A percentile compares a stretch with the other conserved stretches of the same genome.
These are phyloP conservation scores for Actinernus sp. DNA, from an alignment of 92 coral and sea anemone genomes.

Conservation along the genomic window DNA sequence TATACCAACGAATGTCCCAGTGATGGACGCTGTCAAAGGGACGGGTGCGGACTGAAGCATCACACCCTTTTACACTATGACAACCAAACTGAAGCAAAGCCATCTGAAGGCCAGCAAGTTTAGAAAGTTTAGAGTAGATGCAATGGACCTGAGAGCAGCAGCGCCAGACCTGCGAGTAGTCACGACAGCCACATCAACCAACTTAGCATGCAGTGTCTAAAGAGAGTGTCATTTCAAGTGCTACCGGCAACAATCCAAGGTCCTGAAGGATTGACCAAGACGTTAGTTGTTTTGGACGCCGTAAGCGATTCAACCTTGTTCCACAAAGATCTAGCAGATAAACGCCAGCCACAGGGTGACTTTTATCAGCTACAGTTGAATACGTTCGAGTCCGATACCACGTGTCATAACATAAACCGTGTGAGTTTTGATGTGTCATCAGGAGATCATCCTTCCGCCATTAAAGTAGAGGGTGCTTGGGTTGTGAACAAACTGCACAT, in stretches of 20 bases:
- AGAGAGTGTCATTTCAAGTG: slow-evolving; percentile 15
- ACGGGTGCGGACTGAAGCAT: slow-evolving; percentile 15
- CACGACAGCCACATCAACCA: slow-evolving; percentile 11
- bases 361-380: slow-evolving; percentile 7
- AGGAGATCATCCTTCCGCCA: slow-evolving; percentile 24
- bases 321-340: slow-evolving; percentile 7
- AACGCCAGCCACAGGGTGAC: slow-evolving; percentile 18
- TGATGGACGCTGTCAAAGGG: slow-evolving; percentile 9
- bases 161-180: too few species aligned
- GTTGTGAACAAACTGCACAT: slow-evolving; percentile 31
- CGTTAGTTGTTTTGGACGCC: slow-evolving; percentile 19
- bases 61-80: slow-evolving; percentile 35
- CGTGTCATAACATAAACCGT: not conserved
- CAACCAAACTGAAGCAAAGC: not conserved
- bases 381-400: slow-evolving; percentile 26
- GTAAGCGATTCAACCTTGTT: slow-evolving; percentile 25
- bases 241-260: slow-evolving; percentile 17
- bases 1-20: slow-evolving; percentile 40
- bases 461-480: slow-evolving; percentile 27
- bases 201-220: slow-evolving; percentile 3
- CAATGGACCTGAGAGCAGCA: too few species aligned
- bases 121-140: too few species aligned
- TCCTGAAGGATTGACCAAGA: not conserved
- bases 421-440: slow-evolving; percentile 23
- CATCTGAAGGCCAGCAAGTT: too few species aligned